phyloP scores from a whole-genome alignment of 2,797 vertebrate genomes.

The Limosa lapponica region DNA sequence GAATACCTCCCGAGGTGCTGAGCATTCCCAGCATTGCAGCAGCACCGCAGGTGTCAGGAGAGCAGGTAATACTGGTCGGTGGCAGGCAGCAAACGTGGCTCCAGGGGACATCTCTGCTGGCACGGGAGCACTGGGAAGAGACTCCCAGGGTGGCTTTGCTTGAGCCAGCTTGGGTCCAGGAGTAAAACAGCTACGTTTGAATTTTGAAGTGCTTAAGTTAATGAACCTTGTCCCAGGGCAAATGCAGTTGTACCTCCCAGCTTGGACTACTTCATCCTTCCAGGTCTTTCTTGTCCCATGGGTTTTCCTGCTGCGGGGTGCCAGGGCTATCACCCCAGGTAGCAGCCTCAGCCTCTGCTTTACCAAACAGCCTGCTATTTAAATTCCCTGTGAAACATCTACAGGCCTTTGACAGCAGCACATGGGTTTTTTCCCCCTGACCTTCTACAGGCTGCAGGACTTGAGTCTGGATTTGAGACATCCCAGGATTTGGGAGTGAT shows the following conservation, averaged over 20 bases:
- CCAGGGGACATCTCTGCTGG: neutral
- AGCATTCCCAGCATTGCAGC: neutral
- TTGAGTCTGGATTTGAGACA: neutral
- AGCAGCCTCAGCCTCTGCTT: neutral
- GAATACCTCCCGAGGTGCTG: neutral
- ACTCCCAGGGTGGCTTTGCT: neutral
- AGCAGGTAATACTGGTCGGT: neutral
- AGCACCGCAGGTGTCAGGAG: neutral
- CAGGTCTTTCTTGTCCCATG: neutral
- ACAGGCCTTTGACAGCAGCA: neutral
- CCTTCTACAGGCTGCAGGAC: neutral
- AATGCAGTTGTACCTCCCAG: neutral
- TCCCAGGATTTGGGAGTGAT: accelerated
- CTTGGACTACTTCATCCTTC: neutral
- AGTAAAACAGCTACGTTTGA: neutral
- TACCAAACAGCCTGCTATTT: neutral
- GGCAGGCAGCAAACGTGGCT: neutral
- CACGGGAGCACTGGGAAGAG: neutral
- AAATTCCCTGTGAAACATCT: neutral
- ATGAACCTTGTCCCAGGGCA: neutral
- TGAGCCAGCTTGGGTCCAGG: neutral
- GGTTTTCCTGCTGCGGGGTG: neutral
- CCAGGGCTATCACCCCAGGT: neutral
- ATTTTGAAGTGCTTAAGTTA: neutral
- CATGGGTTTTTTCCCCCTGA: neutral